Conservation (phyloP, 2,797 vertebrate species). For the Chelonia mydas region DNA sequence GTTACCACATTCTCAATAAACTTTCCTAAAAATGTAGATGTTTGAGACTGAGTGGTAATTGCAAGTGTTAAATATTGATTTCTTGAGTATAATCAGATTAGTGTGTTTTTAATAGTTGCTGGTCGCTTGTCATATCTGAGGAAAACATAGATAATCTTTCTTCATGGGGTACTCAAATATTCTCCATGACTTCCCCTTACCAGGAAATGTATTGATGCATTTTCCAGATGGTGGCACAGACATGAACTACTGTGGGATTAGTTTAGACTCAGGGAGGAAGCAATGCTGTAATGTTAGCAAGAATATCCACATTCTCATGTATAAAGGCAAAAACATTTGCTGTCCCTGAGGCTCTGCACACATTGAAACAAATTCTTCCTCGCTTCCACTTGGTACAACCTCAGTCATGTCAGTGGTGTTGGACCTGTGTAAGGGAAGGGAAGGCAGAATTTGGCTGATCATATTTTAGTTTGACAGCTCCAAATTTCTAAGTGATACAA, state of each 20-base stretch:
- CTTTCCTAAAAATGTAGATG: neutral
- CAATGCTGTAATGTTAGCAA: neutral
- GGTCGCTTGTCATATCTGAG: neutral
- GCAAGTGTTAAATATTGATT: neutral
- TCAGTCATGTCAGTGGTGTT: neutral
- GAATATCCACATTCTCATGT: neutral
- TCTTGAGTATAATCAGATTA: neutral
- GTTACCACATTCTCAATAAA: neutral
- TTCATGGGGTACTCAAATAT: neutral
- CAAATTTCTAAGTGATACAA: neutral
- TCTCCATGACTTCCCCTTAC: neutral
- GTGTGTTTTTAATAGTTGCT: neutral
- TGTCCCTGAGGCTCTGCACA: neutral
- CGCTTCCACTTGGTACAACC: neutral
- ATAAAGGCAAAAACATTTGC: neutral
- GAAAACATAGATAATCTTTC: neutral
- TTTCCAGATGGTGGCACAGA: neutral
- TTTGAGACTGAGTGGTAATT: neutral
- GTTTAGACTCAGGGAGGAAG: neutral
- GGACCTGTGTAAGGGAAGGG: neutral
- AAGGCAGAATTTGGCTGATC: neutral
- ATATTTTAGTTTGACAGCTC: neutral
- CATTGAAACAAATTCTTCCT: neutral
- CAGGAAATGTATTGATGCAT: neutral
- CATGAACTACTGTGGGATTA: neutral